A percentile compares a stretch with the other conserved stretches of the same genome.
Conservation (phyloP, 2,113 vertebrate genomes). For the Pristiophorus japonicus region DNA sequence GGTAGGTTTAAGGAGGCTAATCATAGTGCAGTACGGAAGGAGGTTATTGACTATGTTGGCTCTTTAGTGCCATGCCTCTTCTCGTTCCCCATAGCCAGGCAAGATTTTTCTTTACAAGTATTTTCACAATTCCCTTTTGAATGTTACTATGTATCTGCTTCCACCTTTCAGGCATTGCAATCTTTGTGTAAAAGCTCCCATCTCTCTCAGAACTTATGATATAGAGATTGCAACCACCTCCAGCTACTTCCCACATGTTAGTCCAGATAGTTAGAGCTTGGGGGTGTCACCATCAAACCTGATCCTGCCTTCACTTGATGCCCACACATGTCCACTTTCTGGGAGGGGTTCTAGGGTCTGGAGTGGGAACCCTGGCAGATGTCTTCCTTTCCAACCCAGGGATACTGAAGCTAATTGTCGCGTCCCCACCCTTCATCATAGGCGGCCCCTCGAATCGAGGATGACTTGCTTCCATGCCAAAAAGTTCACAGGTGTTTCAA, state of each 20-base stretch:
- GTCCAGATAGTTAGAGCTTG: background rate
- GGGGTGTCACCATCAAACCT: background rate
- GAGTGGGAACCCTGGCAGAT: background rate
- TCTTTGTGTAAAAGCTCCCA: background rate
- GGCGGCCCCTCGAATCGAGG: too few species aligned
- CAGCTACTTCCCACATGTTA: background rate
- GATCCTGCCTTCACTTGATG: background rate
- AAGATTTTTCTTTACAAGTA: too few species aligned
- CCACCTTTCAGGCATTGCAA: background rate
- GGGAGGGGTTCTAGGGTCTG: background rate
- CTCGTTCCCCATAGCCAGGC: too few species aligned
- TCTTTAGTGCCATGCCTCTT: too few species aligned
- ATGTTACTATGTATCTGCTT: background rate
- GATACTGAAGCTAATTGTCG: background rate
- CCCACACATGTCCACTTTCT: background rate
- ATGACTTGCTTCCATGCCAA: too few species aligned
- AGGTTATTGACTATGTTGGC: too few species aligned
- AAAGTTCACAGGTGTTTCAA: too few species aligned
- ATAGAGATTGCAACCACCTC: background rate
- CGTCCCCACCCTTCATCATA: background rate
- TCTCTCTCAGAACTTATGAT: background rate
- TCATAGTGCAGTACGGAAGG: too few species aligned
- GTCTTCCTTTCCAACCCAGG: background rate
- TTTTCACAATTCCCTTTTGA: background rate
- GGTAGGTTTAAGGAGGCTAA: too few species aligned